Evolutionary conservation across 2,888 invertebrate species (phyloP).

Genomic region (Syritta pipiens): DNA sequence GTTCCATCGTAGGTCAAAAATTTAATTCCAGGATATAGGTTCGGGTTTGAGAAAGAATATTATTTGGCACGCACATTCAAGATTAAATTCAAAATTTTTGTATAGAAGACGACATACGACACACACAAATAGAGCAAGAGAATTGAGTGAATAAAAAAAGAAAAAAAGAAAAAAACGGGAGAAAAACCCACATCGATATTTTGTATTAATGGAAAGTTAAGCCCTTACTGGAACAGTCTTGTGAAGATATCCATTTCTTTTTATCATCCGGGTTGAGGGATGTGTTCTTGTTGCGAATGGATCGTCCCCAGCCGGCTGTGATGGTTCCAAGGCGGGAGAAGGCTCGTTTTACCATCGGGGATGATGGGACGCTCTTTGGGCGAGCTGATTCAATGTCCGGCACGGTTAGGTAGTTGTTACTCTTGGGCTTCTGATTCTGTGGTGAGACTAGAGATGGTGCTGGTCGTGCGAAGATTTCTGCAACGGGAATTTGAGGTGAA

Average conservation of each 20-base stretch:
- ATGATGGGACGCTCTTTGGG: slow-evolving; percentile 95
- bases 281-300: slow-evolving; percentile 91
- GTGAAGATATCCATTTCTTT: slow-evolving; percentile 95
- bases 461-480: slow-evolving; percentile 90
- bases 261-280: slow-evolving; percentile 91
- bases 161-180: slow-evolving; percentile 68
- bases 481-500: slow-evolving; percentile 95
- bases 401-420: slow-evolving; percentile 95
- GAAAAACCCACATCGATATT: slow-evolving; percentile 78
- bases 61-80: slow-evolving; percentile 30
- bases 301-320: slow-evolving; percentile 94
- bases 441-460: slow-evolving; percentile 92
- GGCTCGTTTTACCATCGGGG: slow-evolving; percentile 95
- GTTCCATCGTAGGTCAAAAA: slow-evolving; percentile 38
- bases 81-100: slow-evolving; percentile 1
- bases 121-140: slow-evolving; percentile 41
- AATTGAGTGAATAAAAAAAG: slow-evolving; percentile 14
- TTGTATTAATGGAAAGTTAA: slow-evolving; percentile 74
- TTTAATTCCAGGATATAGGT: slow-evolving; percentile 42
- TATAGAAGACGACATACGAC: not conserved
- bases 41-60: slow-evolving; percentile 12
- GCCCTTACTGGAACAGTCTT: slow-evolving; percentile 93
- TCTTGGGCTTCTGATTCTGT: slow-evolving; percentile 91
- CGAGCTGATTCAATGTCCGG: slow-evolving; percentile 92
- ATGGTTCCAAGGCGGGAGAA: slow-evolving; percentile 94